Evolutionary conservation across 2,888 invertebrate species (phyloP), one percentile per base, ranked within the genome.

Genomic region (Ectemnius lituratus): DNA sequence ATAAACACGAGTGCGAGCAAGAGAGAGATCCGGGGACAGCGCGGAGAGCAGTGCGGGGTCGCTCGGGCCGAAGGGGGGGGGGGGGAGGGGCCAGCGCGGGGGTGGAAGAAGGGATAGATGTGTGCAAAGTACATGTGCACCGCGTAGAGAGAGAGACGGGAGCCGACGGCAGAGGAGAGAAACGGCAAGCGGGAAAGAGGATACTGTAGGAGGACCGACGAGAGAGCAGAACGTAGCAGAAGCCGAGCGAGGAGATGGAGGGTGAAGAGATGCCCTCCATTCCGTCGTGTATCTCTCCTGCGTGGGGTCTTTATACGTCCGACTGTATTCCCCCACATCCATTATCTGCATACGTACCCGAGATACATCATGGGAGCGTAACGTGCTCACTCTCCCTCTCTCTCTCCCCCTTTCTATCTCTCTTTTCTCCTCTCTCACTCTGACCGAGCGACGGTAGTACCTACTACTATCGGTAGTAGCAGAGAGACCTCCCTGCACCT

Each of bases 1-100:
- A 89, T 89, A 89, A 88, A 89, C 88, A 86, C 85, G 82, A 81
- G 80, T 73, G 75, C 61, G 69, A 67, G 65, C 61, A 61, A 27
- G 47, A 28, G 68, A 69, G 49, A 56, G 75, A 69, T 57, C 56
- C 62, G 63, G 61, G 58, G 70, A 67, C 68, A 67, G 65, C 11
- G 69, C 23, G 56, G 65, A 65, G 62, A 45, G 62, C 3, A 11
- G 37, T 37, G 37, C 37, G 37, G 37, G 37, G 37, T 37, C 23
- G 23, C 8, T 37, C 37, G 37, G 8, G 37, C 37, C 37, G 37
- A 37, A 8, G 37, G 37, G 37, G n/a, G n/a, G n/a, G n/a, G n/a
- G n/a, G n/a, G n/a, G n/a, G n/a, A n/a, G n/a, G n/a, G 8, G 8
- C 37, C 37, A 37, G 37, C 11, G 37, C 37, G 37, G 37, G 37